These are phyloP conservation scores for Notothenia rossii DNA, from an alignment of 2,113 vertebrate species.

Conservation along the genomic window DNA sequence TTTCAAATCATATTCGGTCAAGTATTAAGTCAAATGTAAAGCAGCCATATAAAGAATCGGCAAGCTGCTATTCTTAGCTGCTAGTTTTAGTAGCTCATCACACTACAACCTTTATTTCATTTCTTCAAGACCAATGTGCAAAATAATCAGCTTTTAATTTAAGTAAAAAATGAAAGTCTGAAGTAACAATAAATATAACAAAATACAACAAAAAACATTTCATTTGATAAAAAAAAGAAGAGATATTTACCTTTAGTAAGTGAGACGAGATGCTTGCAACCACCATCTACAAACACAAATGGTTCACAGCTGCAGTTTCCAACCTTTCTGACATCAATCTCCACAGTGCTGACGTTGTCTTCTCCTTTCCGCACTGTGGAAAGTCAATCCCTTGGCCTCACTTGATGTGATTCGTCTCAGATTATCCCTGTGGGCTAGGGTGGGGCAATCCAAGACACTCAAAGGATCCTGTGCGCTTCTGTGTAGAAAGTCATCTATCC, in stretches of 20 bases:
- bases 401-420: constrained; percentile 68
- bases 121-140: neutral
- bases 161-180: neutral
- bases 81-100: neutral
- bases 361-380: constrained; percentile 24
- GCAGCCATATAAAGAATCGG: constrained; percentile 1
- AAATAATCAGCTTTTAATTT: constrained; percentile 3
- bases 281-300: constrained; percentile 19
- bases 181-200: neutral
- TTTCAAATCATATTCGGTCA: constrained; percentile 21
- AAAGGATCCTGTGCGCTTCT: constrained; percentile 19
- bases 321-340: constrained; percentile 40
- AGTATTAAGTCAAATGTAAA: constrained; percentile 22
- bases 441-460: constrained; percentile 3
- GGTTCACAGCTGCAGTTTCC: neutral
- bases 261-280: neutral
- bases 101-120: neutral
- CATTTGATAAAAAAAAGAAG: neutral
- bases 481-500: constrained; percentile 10
- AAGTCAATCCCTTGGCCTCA: constrained; percentile 65
- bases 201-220: neutral
- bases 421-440: constrained; percentile 62
- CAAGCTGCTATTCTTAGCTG: neutral
- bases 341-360: constrained; percentile 40
- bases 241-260: constrained; percentile 56